Evolutionary conservation across 2,888 invertebrate genomes (phyloP), one percentile per base, ranked within the genome.

Genomic region (Tetheella fluctuosa): DNA sequence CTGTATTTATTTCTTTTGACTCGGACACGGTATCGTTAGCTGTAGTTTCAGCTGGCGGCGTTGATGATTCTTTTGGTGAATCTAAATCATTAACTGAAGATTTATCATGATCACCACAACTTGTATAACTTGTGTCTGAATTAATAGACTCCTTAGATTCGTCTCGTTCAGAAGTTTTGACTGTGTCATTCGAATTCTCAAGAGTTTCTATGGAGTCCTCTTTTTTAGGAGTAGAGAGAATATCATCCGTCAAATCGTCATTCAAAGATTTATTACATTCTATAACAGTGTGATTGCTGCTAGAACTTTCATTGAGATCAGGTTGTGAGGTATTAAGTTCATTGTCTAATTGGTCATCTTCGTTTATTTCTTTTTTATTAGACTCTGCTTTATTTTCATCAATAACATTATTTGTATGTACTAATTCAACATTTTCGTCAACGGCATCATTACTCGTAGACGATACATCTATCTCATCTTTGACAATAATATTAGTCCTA

Each of bases 251-350:
- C 17, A 70, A 54, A 52, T 79, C 79, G 20, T 77, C 75, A 52
- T 58, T 70, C 61, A 83, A 85, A 1, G 83, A 86, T 63, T 81
- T 83, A 68, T 90, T 91, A 34, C 55, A 55, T 64, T 91, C 91
- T 62, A 89, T 85, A 2, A 91, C 90, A 1, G 91, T 91, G 61
- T 89, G 80, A 52, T 76, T 85, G 63, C 91, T 92, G 15, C 87
- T 88, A 52, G 86, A 65, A 68, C 91, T 92, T 68, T 84, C 89
- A 64, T 90, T 77, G 10, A 90, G 83, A 63, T 91, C 91, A n/a
- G 71, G 70, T 65, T 79, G 83, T 61, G 86, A 85, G n/a, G 79
- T 76, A 60, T 85, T 71, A 53, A 79, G 59, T 64, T 76, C 79
- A 25, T 57, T 54, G 13, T 67, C 70, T 13, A 63, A 61, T 28